Evolutionary conservation across 2,888 invertebrate genomes (phyloP).

Genomic region (Gisinianus flammeolus): DNA sequence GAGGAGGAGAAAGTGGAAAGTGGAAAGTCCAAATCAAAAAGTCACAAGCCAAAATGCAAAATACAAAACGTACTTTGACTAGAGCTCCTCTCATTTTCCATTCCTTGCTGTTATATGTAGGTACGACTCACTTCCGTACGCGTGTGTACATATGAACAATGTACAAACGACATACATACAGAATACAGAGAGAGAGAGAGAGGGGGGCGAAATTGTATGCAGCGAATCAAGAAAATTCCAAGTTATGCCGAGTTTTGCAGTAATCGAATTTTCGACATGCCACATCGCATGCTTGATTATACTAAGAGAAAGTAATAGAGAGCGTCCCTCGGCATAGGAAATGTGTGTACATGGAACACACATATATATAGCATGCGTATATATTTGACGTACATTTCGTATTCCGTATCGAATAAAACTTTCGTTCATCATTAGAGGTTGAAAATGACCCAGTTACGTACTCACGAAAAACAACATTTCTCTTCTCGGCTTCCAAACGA

Average conservation of each 20-base stretch:
- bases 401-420: not conserved
- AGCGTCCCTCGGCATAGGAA: not conserved
- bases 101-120: not conserved
- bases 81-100: not conserved
- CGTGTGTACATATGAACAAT: not conserved
- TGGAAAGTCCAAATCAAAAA: too few species aligned
- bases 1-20: too few species aligned
- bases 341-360: not conserved
- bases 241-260: constrained; percentile 9
- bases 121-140: too few species aligned
- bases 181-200: not conserved
- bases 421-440: constrained; percentile 16
- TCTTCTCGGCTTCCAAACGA: too few species aligned
- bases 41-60: too few species aligned
- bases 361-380: too few species aligned
- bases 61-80: too few species aligned
- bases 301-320: not conserved
- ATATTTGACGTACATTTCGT: too few species aligned
- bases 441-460: constrained; percentile 21
- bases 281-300: constrained; percentile 23
- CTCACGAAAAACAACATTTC: not conserved
- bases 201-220: not conserved
- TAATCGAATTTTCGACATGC: constrained; percentile 26
- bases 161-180: not conserved
- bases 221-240: too few species aligned